Percentiles rank a stretch among this genome's conserved stretches.
These are phyloP conservation scores for Caradrina clavipalpis DNA, from an alignment of 2,888 invertebrate genomes.

Conservation along the genomic window DNA sequence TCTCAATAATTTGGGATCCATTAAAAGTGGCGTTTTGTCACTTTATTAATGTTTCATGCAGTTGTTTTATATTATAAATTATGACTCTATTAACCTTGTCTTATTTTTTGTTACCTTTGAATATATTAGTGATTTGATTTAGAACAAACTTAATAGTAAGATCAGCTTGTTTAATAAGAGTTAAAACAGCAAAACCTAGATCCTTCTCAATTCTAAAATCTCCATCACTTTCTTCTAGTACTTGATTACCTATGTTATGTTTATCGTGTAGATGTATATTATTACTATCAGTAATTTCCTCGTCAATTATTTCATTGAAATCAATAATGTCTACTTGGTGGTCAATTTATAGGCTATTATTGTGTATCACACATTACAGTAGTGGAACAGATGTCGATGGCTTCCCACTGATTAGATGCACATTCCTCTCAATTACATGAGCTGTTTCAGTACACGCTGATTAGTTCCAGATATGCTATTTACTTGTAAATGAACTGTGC, in stretches of 20 bases:
- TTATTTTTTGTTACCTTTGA: background rate
- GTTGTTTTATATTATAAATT: background rate
- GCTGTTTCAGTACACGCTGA: constrained; percentile 41
- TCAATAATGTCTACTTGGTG: constrained; percentile 27
- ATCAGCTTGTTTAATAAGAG: background rate
- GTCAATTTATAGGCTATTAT: constrained; percentile 8
- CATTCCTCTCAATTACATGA: constrained; percentile 51
- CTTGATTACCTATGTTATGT: background rate
- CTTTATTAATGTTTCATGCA: constrained; percentile 14
- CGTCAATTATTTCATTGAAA: constrained; percentile 21
- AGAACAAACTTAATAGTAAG: background rate
- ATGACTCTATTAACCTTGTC: background rate
- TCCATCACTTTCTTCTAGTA: background rate
- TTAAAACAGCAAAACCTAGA: background rate
- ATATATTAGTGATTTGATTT: background rate
- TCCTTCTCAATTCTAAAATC: background rate
- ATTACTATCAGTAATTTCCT: constrained; percentile 14
- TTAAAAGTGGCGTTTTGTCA: constrained; percentile 18
- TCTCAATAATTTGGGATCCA: constrained; percentile 18
- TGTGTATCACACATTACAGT: constrained; percentile 31
- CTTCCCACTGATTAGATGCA: constrained; percentile 51
- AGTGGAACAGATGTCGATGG: constrained; percentile 50
- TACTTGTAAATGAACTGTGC: constrained; percentile 16
- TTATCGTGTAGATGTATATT: background rate
- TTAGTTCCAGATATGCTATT: constrained; percentile 52